Base-by-base conservation (phyloP, 2,888 invertebrate genomes). In the Eumacrocentrus americanus region DNA sequence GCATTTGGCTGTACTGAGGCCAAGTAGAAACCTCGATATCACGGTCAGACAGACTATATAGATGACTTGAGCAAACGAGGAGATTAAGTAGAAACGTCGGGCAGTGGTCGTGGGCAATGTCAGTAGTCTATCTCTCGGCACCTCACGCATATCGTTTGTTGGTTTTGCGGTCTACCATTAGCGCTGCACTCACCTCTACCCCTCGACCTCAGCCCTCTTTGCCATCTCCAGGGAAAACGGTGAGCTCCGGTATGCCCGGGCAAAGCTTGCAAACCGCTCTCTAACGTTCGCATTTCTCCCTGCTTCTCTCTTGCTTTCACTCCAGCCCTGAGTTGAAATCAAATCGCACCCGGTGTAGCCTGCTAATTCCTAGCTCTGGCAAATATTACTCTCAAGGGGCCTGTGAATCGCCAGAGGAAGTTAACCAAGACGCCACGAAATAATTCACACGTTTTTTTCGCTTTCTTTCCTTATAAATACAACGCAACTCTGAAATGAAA, bases 111-210 rank as follows among this genome's bases (percentile, higher is more conserved):
- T 57, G 57, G 52, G 14, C 51, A 42, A 50, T 50, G 35, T 46
- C 25, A 42, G 25, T 34, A 5, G 12, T 44, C 16, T 54, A 44
- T 44, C 20, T 44, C 34, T 44, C 61, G 58, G 51, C 52, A 52
- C 62, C 60, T 62, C 51, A 63, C 65, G 67, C 71, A 67, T 69
- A 69, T 75, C 74, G 75, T 75, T 77, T 75, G 77, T 76, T 74
- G 77, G 77, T 78, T 77, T 77, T 77, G 77, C 72, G 77, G 77
- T 75, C 64, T 71, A 74, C 77, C 76, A 67, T 65, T 74, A 75
- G 73, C 74, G 72, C 70, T 74, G 68, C 68, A 70, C 56, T 58
- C 56, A 47, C 66, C 68, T 69, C 65, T 61, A 65, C 56, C 62
- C 52, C 71, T 68, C 67, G 54, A 60, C 60, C 60, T 60, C 60